Evolutionary conservation across 2,797 vertebrate species (phyloP), one percentile per base, ranked within the genome.

Genomic region (Danionella dracula): DNA sequence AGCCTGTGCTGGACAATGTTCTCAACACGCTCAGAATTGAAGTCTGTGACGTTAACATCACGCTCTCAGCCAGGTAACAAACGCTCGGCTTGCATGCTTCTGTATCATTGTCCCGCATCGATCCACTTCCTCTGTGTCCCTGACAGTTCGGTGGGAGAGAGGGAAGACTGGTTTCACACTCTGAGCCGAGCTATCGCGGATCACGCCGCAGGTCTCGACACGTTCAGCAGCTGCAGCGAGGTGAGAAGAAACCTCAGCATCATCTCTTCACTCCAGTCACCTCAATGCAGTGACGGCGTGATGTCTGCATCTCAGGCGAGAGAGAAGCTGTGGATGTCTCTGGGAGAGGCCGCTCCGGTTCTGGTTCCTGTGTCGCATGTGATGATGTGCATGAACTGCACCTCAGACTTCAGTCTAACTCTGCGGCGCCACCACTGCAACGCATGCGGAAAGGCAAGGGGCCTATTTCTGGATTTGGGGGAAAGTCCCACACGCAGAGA

Each of bases 311-410:
- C 8, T 5, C 84, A 99, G 96, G 87, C 93, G 20, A 88, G 95
- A 65, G 93, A 97, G 85, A 93, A 92, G 66, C 74, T 94, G 75
- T 96, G 93, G 82, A 92, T 93, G 85, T 87, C 89, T 10, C 84
- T 98, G 32, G 96, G 96, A 21, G 93, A 95, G 78, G 91, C 92
- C 21, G 93, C 95, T 31, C 96, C 96, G 0, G 90, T 92, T 0
- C 81, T 96, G 70, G 92, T 95, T 75, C 93, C 95, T 0, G 90
- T 94, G 74, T 92, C 94, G 12, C 94, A 96, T 0, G 93, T 90
- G 40, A 90, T 93, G 90, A 97, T 97, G 94, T 99, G 97, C 82
- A 98, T 98, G 96, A 97, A 94, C 86, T 99, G 97, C 4, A 91
- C 93, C 46, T 90, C 93, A 7, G 95, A 98, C 80, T 99, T 99